phyloP scores from a whole-genome alignment of 2,888 invertebrate genomes.

The Andrena fulva region DNA sequence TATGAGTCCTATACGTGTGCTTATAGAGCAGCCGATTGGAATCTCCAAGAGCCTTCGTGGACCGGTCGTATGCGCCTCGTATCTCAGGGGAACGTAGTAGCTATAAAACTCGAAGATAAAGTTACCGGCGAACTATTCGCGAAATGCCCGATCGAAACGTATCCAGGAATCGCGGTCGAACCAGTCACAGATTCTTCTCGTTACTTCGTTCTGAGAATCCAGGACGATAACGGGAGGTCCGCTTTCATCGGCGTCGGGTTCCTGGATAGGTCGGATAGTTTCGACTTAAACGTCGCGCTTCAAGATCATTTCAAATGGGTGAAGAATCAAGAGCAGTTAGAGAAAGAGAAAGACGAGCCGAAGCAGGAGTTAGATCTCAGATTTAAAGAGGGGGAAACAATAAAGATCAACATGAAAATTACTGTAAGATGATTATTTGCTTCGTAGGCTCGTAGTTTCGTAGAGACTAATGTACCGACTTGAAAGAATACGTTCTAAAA shows the following conservation, averaged over 20 bases:
- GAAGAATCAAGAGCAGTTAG: conserved; percentile 92
- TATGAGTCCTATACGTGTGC: conserved; percentile 60
- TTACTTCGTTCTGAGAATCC: conserved; percentile 97
- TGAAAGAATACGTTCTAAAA: conserved; percentile 12
- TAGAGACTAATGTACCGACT: not conserved
- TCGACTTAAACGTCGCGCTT: conserved; percentile 98
- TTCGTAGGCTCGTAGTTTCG: not conserved
- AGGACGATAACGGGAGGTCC: conserved; percentile 96
- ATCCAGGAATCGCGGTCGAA: conserved; percentile 98
- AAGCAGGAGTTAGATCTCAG: conserved; percentile 95
- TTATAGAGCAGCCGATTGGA: conserved; percentile 99
- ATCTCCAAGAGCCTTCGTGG: conserved; percentile 99
- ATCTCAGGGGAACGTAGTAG: conserved; percentile 93
- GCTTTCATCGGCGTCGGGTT: conserved; percentile 99
- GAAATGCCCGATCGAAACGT: conserved; percentile 97
- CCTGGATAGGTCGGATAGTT: conserved; percentile 98
- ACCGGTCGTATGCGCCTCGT: conserved; percentile 97
- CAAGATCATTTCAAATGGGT: conserved; percentile 99
- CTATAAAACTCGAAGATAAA: conserved; percentile 98
- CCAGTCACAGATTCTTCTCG: conserved; percentile 98
- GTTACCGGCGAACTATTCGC: conserved; percentile 97
- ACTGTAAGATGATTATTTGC: conserved; percentile 87
- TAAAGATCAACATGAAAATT: conserved; percentile 99
- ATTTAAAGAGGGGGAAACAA: conserved; percentile 99
- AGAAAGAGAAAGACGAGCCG: conserved; percentile 92